These are phyloP conservation scores for Drosophila ironensis DNA, from an alignment of 1,140 invertebrate genomes.

Conservation along the genomic window DNA sequence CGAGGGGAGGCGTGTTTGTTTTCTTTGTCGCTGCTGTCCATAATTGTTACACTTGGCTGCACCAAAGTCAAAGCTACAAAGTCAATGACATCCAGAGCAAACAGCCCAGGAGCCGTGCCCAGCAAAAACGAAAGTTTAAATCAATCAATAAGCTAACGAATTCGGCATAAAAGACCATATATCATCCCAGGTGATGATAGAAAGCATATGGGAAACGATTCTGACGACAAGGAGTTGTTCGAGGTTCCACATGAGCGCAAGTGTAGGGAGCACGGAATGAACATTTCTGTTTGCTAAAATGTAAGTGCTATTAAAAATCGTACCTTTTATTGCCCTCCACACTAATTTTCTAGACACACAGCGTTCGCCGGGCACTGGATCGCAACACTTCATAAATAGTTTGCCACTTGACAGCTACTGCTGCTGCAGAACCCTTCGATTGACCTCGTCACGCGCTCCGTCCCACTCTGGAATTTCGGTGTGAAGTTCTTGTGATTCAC, in stretches of 20 bases:
- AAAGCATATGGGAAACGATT: too few species aligned
- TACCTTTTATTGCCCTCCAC: constrained; percentile 42
- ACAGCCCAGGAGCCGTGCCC: constrained; percentile 20
- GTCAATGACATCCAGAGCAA: constrained; percentile 68
- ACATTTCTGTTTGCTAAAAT: constrained; percentile 2
- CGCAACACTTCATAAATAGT: constrained; percentile 64
- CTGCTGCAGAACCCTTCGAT: constrained; percentile 13
- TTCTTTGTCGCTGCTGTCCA: constrained; percentile 24
- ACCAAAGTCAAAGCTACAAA: constrained; percentile 72
- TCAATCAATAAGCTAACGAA: constrained; percentile 60
- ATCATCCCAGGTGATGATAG: too few species aligned
- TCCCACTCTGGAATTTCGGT: constrained; percentile 6
- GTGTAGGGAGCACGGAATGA: background rate
- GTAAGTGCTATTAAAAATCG: constrained; percentile 14
- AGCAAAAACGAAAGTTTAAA: constrained; percentile 47
- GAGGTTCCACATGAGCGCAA: too few species aligned
- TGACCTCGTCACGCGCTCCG: background rate
- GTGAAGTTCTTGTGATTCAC: constrained; percentile 75
- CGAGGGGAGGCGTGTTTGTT: constrained; percentile 43
- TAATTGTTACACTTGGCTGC: constrained; percentile 70
- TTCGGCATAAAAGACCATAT: background rate
- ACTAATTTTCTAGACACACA: constrained; percentile 72
- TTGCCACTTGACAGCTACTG: constrained; percentile 67
- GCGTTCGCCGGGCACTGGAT: constrained; percentile 9
- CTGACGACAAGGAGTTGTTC: too few species aligned